Base-by-base conservation (phyloP, 2,797 vertebrate species). In the Anas capensis region DNA sequence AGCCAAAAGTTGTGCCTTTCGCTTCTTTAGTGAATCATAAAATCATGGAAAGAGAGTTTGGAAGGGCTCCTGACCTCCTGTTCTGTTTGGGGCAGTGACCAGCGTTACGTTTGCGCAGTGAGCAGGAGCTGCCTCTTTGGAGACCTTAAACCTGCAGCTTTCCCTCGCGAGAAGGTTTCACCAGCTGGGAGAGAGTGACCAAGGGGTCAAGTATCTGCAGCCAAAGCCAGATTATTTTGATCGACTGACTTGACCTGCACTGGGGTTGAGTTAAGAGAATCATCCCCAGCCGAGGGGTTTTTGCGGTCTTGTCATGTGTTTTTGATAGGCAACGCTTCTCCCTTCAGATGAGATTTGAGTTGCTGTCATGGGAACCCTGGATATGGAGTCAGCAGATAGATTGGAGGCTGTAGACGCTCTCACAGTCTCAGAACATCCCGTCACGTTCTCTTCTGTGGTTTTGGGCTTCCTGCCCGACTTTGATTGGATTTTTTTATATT, bases 381-480 rank as follows among this genome's bases (percentile, higher is more conserved):
- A 3, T 70, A 6, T 8, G 51, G 61, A 58, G 61, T 13, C 54
- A 64, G 65, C 18, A 48, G 82, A 66, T 10, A 31, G 62, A 80
- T 40, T 29, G 34, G 40, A 82, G 82, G 62, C 57, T 54, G 19
- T 70, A 86, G 82, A 20, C 11, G 6, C 79, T 15, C 38, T 29
- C 4, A 6, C 56, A 40, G 82, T 5, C 79, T 83, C 62, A 46
- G 51, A 86, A 94, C 92, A 91, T 94, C 81, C 68, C 56, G 3
- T 76, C 81, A 38, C 15, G 1, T 94, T 51, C 85, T 83, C n/a
- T 80, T 82, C 40, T 80, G 81, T 68, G 27, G 91, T 77, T 90
- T 93, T 87, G 93, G 80, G 64, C 86, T 70, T 86, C 84, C 91
- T 95, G 96, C 56, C 23, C 89, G 36, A 54, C 92, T 91, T 81